Conservation (phyloP, 2,888 invertebrate species). For the Hypsopygia costalis region DNA sequence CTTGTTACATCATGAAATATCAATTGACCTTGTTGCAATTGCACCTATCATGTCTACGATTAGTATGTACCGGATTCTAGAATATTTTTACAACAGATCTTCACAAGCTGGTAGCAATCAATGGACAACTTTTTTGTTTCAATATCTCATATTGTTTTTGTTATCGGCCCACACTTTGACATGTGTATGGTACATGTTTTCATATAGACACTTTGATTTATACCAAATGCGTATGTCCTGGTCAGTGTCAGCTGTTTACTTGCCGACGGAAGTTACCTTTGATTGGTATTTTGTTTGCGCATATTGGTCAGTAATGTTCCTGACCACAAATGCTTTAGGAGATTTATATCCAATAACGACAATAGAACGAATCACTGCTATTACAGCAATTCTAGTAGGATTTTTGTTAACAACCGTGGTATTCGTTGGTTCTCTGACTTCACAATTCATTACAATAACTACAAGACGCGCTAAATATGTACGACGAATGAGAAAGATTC, state of each 20-base stretch:
- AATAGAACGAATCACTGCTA: conserved; percentile 56
- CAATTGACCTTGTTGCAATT: conserved; percentile 50
- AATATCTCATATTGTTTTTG: conserved; percentile 65
- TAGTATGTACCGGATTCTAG: conserved; percentile 61
- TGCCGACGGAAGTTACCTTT: conserved; percentile 55
- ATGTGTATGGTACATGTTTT: conserved; percentile 68
- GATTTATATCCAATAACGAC: conserved; percentile 69
- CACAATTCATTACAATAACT: conserved; percentile 71
- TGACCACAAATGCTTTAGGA: conserved; percentile 69
- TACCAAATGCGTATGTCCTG: conserved; percentile 55
- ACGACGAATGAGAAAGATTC: conserved; percentile 61
- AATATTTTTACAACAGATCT: conserved; percentile 63
- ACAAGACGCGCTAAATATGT: conserved; percentile 68
- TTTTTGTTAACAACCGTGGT: conserved; percentile 70
- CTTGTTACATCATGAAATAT: conserved; percentile 17
- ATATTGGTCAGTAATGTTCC: conserved; percentile 70
- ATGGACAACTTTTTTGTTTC: conserved; percentile 70
- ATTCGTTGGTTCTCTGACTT: conserved; percentile 74
- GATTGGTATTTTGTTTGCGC: conserved; percentile 72
- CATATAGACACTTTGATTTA: conserved; percentile 55
- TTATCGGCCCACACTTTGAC: conserved; percentile 69
- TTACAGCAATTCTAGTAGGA: conserved; percentile 58
- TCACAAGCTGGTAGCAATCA: conserved; percentile 71
- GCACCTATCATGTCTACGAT: conserved; percentile 59
- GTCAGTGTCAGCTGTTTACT: conserved; percentile 52